Conservation (phyloP, 1,140 invertebrate genomes). For the Wiebesia pumilae region DNA sequence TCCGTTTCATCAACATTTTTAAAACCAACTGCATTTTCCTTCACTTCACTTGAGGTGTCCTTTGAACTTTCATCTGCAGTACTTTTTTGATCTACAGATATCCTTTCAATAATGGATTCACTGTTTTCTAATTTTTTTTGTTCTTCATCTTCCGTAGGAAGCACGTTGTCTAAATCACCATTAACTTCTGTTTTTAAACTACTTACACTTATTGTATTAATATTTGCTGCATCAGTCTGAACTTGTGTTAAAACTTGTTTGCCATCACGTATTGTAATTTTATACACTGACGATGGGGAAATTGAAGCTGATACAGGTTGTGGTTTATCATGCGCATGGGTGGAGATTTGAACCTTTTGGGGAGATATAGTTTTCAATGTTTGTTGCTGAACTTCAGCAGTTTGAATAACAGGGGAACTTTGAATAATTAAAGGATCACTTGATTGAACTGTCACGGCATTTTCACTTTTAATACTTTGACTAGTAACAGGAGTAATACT, state of each 20-base stretch:
- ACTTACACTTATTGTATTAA: slow-evolving; percentile 60
- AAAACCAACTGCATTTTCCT: slow-evolving; percentile 55
- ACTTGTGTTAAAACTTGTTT: slow-evolving; percentile 83
- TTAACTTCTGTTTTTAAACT: slow-evolving; percentile 57
- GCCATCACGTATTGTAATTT: slow-evolving; percentile 84
- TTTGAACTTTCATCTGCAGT: slow-evolving; percentile 51
- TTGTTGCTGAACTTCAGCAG: slow-evolving; percentile 52
- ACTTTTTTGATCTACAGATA: slow-evolving; percentile 56
- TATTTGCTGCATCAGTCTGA: slow-evolving; percentile 68
- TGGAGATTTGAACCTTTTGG: slow-evolving; percentile 47
- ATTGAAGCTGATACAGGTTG: slow-evolving; percentile 31
- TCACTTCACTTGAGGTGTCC: slow-evolving; percentile 57
- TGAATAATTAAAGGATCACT: slow-evolving; percentile 37
- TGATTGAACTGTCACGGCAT: slow-evolving; percentile 33
- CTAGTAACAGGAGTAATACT: slow-evolving; percentile 44
- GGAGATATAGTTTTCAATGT: slow-evolving; percentile 45
- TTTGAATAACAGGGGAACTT: slow-evolving; percentile 35
- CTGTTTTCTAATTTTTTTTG: slow-evolving; percentile 43
- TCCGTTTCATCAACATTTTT: slow-evolving; percentile 61
- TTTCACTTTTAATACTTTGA: slow-evolving; percentile 53
- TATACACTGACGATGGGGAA: slow-evolving; percentile 73
- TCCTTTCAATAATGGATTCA: slow-evolving; percentile 58
- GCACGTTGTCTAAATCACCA: slow-evolving; percentile 51
- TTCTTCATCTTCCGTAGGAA: slow-evolving; percentile 52
- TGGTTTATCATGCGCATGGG: slow-evolving; percentile 38